Conservation (phyloP, 2,888 invertebrate species). For the Scaptomyza caliginosa region DNA sequence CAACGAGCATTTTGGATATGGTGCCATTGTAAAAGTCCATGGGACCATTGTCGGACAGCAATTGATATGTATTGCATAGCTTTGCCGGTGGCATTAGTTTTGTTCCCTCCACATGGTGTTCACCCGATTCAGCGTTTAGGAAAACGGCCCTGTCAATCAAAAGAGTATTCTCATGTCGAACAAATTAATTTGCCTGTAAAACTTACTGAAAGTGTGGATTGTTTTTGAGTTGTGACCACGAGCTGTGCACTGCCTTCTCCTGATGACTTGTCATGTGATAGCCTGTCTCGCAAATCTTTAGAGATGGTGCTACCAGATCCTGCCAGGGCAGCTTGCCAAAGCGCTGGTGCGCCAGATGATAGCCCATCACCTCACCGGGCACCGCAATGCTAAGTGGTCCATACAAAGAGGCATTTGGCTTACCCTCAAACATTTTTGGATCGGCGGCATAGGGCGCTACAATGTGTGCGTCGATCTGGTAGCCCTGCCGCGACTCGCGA, state of each 20-base stretch:
- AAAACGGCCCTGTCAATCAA: constrained; percentile 26
- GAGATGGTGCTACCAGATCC: constrained; percentile 87
- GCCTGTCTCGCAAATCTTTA: constrained; percentile 88
- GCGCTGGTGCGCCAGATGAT: constrained; percentile 89
- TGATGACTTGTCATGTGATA: constrained; percentile 87
- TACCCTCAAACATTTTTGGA: constrained; percentile 69
- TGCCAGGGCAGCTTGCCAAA: constrained; percentile 92
- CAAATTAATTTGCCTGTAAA: too few relatives aligned
- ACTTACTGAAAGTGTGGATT: constrained; percentile 84
- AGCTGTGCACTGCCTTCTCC: constrained; percentile 83
- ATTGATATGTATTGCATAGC: constrained; percentile 89
- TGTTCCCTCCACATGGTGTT: constrained; percentile 85
- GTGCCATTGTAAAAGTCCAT: constrained; percentile 92
- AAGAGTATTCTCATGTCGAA: too few relatives aligned
- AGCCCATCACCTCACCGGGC: constrained; percentile 93
- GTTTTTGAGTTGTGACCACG: constrained; percentile 68
- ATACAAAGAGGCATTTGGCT: constrained; percentile 73
- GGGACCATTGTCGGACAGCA: constrained; percentile 89
- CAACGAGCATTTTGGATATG: constrained; percentile 88
- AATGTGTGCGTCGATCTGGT: constrained; percentile 90
- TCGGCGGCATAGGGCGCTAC: constrained; percentile 88
- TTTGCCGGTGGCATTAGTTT: constrained; percentile 87
- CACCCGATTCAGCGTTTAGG: constrained; percentile 39
- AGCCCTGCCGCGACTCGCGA: constrained; percentile 86
- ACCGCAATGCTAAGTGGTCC: constrained; percentile 90